Evolutionary conservation across 2,888 invertebrate species (phyloP), one percentile per base, ranked within the genome.

Genomic region (Amaurobius ferox): DNA sequence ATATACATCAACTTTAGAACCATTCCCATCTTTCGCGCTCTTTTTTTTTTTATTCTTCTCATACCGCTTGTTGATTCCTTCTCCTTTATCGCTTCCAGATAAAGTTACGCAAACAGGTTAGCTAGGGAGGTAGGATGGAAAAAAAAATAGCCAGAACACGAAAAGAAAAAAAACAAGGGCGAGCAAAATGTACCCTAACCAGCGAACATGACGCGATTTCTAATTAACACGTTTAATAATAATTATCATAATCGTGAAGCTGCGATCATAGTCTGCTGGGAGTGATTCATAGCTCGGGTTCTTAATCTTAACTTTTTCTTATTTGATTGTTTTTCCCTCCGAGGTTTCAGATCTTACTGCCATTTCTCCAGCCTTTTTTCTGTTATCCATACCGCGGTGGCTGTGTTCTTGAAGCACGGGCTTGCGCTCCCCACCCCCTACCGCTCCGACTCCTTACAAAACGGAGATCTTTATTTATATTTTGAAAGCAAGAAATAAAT

Each of bases 171-270:
- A 19, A 39, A 70, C 23, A 32, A 32, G 16, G 35, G 13, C 61
- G 62, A 39, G 39, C 26, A 73, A 62, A 73, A 61, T 39, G 26
- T 28, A 73, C 39, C 48, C 35, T 32, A 39, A 32, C 73, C 16
- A n/a, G 19, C 16, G 40, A 66, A 85, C 83, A 85, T 85, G 83
- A 83, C 66, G 62, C 28, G 77, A 72, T 77, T 85, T 85, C 77
- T 85, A 85, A 85, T 85, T 85, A 85, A 85, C 83, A 72, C 83
- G 64, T 77, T 72, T 72, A 72, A 77, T 77, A 85, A 85, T 67
- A 72, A 77, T 66, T 66, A 61, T 72, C 83, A 23, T 61, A 72
- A 85, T 78, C 83, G 83, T 77, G 80, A 30, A 29, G 28, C 67
- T 39, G 3, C 55, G 79, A 79, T 79, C 72, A 64, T 23, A 73